These are phyloP conservation scores for Aegotheles bennettii DNA, from an alignment of 2,113 vertebrate species.

Conservation along the genomic window DNA sequence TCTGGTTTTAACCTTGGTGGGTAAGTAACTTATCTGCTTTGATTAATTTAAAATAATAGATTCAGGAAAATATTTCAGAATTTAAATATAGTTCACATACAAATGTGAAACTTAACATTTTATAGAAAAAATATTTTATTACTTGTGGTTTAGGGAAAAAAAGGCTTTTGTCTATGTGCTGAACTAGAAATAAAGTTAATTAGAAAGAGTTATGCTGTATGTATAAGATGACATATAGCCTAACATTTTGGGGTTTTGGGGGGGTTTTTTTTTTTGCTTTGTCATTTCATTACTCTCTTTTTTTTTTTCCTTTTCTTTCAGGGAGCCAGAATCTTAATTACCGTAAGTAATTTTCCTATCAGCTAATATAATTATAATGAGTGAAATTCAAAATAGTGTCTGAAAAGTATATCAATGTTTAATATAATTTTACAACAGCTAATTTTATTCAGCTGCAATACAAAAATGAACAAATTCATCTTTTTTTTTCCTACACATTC, in stretches of 20 bases:
- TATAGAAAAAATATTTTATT: background rate
- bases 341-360: conserved; percentile 56
- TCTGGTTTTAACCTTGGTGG: conserved; percentile 36
- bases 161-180: background rate
- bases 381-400: conserved; percentile 29
- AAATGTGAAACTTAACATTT: background rate
- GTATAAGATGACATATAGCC: background rate
- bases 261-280: background rate
- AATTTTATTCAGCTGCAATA: conserved; percentile 31
- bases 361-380: conserved; percentile 31
- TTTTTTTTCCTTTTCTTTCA: conserved; percentile 29
- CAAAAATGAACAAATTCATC: conserved; percentile 22
- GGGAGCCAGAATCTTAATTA: conserved; percentile 54
- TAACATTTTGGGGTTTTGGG: background rate
- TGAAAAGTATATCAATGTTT: conserved; percentile 32
- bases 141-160: background rate
- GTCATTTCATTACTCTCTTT: conserved; percentile 17
- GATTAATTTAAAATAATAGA: background rate
- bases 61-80: background rate
- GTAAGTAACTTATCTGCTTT: conserved; percentile 43
- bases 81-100: background rate
- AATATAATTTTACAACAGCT: conserved; percentile 29
- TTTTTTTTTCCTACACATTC: conserved; percentile 2
- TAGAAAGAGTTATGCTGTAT: background rate
- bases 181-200: conserved; percentile 8